Evolutionary conservation across 2,888 invertebrate species (phyloP).

Genomic region (Gibbula magus): DNA sequence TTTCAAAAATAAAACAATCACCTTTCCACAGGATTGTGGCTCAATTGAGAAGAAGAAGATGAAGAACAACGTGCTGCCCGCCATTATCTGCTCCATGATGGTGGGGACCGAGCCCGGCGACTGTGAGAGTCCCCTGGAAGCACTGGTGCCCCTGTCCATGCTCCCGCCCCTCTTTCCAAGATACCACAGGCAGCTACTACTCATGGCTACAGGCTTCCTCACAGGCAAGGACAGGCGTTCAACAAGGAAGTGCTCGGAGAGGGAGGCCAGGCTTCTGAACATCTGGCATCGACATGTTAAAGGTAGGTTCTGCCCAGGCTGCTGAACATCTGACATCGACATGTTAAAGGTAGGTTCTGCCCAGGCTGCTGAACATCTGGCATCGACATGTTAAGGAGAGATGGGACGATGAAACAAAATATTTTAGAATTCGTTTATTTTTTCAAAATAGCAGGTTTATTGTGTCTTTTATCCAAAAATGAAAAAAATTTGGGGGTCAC

Average conservation of each 20-base stretch:
- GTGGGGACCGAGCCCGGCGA: neutral
- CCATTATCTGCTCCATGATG: no score
- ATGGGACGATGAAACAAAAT: no score
- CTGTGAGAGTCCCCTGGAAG: conserved; percentile 1
- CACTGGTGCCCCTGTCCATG: conserved; percentile 35
- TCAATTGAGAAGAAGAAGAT: no score
- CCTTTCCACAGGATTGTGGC: no score
- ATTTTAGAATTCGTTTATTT: no score
- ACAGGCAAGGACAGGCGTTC: neutral
- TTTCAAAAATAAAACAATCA: no score
- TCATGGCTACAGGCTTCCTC: conserved; percentile 23
- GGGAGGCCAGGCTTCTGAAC: neutral
- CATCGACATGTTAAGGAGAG: neutral
- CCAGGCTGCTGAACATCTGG: neutral
- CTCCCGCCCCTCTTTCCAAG: conserved; percentile 34
- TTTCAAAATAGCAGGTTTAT: no score
- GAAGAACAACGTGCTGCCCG: no score
- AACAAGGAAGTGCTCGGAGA: neutral
- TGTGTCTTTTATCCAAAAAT: no score
- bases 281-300: neutral
- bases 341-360: neutral
- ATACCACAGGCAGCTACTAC: conserved; percentile 30
- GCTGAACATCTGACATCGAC: neutral
- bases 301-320: neutral
- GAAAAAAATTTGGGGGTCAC: no score